phyloP scores from a whole-genome alignment of 1,140 invertebrate genomes.

The Ceratina japonica region DNA sequence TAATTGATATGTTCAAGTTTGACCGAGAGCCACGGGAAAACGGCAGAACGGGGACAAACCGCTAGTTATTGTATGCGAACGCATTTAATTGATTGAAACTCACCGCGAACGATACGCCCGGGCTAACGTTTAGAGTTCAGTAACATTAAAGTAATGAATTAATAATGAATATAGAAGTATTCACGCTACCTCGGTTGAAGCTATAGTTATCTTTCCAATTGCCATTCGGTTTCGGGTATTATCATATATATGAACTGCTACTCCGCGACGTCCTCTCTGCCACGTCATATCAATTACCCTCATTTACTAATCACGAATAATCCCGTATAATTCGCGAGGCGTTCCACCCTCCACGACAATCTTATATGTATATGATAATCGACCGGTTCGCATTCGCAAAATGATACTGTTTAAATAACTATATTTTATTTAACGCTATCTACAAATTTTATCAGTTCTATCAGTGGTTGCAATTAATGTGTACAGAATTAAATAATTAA shows the following conservation, averaged over 20 bases:
- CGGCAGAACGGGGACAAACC: background rate
- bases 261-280: background rate
- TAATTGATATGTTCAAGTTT: conserved; percentile 8
- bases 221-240: conserved; percentile 19
- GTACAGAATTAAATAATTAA: too few relatives aligned
- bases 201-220: background rate
- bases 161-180: conserved; percentile 7
- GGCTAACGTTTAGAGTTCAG: background rate
- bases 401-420: background rate
- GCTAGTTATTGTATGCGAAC: too few relatives aligned
- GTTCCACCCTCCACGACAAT: background rate
- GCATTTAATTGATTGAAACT: conserved; percentile 20
- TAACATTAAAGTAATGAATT: conserved; percentile 27
- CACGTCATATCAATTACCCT: conserved; percentile 29
- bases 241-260: background rate
- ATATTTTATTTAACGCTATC: background rate
- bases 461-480: too few relatives aligned
- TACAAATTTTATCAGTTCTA: too few relatives aligned
- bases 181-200: background rate
- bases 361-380: too few relatives aligned
- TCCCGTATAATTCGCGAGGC: background rate
- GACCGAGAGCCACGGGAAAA: background rate
- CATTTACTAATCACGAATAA: conserved; percentile 37
- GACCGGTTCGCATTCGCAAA: background rate
- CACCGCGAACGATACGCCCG: background rate